phyloP scores from a whole-genome alignment of 2,113 vertebrate genomes.

The Abramis brama region DNA sequence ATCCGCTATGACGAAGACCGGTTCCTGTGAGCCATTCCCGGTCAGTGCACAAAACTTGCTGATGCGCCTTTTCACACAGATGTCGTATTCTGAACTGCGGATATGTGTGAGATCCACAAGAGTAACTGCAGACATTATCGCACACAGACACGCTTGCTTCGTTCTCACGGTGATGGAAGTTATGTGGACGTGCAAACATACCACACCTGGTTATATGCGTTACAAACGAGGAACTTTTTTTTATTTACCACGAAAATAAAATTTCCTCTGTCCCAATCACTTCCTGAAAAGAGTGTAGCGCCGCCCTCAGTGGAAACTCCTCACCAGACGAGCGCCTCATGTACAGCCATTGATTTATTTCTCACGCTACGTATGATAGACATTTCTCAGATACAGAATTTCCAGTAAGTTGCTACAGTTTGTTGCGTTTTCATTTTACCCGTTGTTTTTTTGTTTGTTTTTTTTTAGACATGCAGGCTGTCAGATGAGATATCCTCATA shows the following conservation, averaged over 20 bases:
- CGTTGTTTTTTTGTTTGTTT: neutral
- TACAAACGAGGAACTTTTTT: slow-evolving; percentile 24
- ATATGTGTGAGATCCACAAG: slow-evolving; percentile 60
- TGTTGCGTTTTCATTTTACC: neutral
- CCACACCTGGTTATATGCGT: neutral
- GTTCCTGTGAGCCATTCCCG: neutral
- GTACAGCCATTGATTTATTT: neutral
- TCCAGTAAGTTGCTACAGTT: neutral
- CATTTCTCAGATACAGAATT: neutral
- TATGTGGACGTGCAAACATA: neutral
- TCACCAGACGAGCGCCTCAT: neutral
- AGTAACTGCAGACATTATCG: slow-evolving; percentile 52
- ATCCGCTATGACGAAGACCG: slow-evolving; percentile 50
- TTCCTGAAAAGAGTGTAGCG: slow-evolving; percentile 44
- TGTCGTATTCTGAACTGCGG: slow-evolving; percentile 22
- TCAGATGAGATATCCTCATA: neutral
- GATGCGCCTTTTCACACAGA: slow-evolving; percentile 50
- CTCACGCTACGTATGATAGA: neutral
- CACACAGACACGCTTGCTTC: neutral
- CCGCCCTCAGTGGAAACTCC: slow-evolving; percentile 53
- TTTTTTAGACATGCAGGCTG: neutral
- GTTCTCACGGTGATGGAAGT: neutral
- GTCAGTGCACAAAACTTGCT: neutral
- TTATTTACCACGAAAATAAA: neutral
- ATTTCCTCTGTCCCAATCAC: slow-evolving; percentile 25